Evolutionary conservation across 2,797 vertebrate genomes (phyloP), one percentile per base, ranked within the genome.

Genomic region (Hippopotamyrus pictus): DNA sequence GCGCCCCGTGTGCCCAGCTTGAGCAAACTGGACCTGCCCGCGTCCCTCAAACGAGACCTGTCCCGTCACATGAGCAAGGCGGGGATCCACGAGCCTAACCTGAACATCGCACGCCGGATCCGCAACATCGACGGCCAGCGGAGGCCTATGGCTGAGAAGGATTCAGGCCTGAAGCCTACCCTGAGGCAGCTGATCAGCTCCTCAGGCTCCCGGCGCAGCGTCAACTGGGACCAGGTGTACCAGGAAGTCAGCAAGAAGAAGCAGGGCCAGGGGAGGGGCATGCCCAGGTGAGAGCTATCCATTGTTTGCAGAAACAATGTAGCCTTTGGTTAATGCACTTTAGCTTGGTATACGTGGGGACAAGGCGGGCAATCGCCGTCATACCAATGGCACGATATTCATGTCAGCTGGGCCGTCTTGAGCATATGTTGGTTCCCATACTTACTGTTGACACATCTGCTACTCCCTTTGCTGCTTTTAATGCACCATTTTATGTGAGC

Each of bases 191-290:
- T 99, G 90, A 97, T 99, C 90, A 98, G 97, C 93, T 97, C 96
- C 51, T 97, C 98, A 0, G 94, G 95, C 5, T 95, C 95, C 2
- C 95, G 98, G 9, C 95, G 98, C 90, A 98, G 96, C 0, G 97
- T 99, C 19, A 98, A 99, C 95, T 99, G 99, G 99, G 98, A 99
- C 44, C 98, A 99, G 94, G 97, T 99, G 44, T 98, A 99, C 93
- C 98, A 99, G 89, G 98, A 99, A 91, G 97, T 99, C 92, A 96
- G 95, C 90, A 96, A 97, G 94, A 99, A 99, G 95, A 99, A 98
- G 91, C 98, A 99, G 91, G 98, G 98, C 91, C 96, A 98, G 89
- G 98, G 97, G 90, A 99, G 98, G 95, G 99, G 99, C 90, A 96
- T 98, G 96, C 98, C 99, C 62, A 99, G 99, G 99, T 99, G 92